phyloP scores from a whole-genome alignment of 2,113 vertebrate species.

The Neodontobutis hainanensis region DNA sequence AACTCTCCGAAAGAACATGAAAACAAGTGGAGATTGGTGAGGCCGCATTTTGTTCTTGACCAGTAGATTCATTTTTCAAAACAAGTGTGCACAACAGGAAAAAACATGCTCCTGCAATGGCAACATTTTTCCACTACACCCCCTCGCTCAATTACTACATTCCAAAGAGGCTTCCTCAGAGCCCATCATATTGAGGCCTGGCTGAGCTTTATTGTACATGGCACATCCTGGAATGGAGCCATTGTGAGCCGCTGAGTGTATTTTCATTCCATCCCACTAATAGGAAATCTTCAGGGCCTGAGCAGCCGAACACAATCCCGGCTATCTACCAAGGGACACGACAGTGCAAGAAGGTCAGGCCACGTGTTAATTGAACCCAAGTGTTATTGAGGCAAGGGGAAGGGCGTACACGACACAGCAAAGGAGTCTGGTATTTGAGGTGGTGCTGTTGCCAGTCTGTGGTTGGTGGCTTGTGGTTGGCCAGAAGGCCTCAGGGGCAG shows the following conservation, averaged over 20 bases:
- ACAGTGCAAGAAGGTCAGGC: slow-evolving; percentile 28
- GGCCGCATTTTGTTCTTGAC: slow-evolving; percentile 44
- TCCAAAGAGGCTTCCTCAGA: slow-evolving; percentile 55
- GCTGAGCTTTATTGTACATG: slow-evolving; percentile 58
- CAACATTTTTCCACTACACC: slow-evolving; percentile 54
- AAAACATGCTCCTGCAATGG: slow-evolving; percentile 39
- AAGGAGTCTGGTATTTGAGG: slow-evolving; percentile 28
- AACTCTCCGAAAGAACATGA: slow-evolving; percentile 19
- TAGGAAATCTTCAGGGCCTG: slow-evolving; percentile 57
- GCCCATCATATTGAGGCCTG: slow-evolving; percentile 48
- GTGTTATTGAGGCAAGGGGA: slow-evolving; percentile 51
- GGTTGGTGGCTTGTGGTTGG: slow-evolving; percentile 17
- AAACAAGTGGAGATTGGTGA: slow-evolving; percentile 40
- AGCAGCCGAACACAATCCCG: slow-evolving; percentile 47
- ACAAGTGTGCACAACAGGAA: slow-evolving; percentile 38
- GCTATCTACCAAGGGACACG: slow-evolving; percentile 36
- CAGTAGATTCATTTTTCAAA: slow-evolving; percentile 47
- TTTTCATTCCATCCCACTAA: slow-evolving; percentile 55
- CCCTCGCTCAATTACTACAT: slow-evolving; percentile 62
- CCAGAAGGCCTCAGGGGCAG: slow-evolving; percentile 36
- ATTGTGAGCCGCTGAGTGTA: slow-evolving; percentile 51
- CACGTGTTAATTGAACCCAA: slow-evolving; percentile 64
- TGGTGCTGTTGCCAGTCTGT: slow-evolving; percentile 8
- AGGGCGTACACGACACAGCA: slow-evolving; percentile 24
- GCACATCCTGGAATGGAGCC: slow-evolving; percentile 63